These are phyloP conservation scores for Hippocampus zosterae DNA, from an alignment of 2,113 vertebrate genomes.

Conservation along the genomic window DNA sequence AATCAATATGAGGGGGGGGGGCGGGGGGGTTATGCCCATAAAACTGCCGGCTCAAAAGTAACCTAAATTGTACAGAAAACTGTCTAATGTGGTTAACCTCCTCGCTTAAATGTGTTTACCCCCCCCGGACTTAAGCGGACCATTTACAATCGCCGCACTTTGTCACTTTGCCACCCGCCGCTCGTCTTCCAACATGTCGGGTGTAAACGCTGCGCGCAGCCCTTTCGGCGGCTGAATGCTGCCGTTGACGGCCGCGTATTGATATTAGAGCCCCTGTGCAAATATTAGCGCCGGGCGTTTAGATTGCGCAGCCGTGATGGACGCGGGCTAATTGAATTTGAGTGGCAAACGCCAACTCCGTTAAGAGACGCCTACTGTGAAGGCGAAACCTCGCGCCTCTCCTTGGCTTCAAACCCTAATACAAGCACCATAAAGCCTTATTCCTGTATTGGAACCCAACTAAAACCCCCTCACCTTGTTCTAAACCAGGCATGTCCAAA, in stretches of 20 bases:
- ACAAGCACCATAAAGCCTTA: too few relatives aligned
- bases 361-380: constrained; percentile 51
- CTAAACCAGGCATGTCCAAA: too few relatives aligned
- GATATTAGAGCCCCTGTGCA: constrained; percentile 61
- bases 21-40: too few relatives aligned
- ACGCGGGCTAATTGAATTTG: constrained; percentile 64
- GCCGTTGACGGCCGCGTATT: constrained; percentile 62
- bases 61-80: too few relatives aligned
- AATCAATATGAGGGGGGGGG: too few relatives aligned
- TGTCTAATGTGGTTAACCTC: too few relatives aligned
- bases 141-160: constrained; percentile 73
- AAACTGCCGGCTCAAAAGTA: too few relatives aligned
- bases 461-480: too few relatives aligned
- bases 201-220: constrained; percentile 60
- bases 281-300: constrained; percentile 64
- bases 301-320: constrained; percentile 61
- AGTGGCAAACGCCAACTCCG: constrained; percentile 53
- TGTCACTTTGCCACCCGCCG: constrained; percentile 72
- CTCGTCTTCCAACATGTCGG: constrained; percentile 72
- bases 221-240: constrained; percentile 56
- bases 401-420: neutral
- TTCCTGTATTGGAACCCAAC: too few relatives aligned
- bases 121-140: constrained; percentile 75
- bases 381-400: constrained; percentile 7
- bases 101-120: constrained; percentile 93